These are phyloP conservation scores for Heliconius erato DNA, from an alignment of 2,888 invertebrate genomes.

Conservation along the genomic window DNA sequence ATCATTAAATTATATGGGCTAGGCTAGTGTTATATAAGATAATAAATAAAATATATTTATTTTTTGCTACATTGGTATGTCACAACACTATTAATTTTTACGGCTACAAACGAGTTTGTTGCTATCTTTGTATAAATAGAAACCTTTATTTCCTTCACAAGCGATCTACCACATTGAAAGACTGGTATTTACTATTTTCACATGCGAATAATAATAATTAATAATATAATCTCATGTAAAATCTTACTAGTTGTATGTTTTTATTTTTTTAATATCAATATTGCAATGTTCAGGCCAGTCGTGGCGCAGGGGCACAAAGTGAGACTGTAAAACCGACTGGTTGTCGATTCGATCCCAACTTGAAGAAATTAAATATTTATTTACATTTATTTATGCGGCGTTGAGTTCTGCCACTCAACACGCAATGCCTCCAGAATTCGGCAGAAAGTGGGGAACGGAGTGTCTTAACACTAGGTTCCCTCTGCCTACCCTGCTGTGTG, in stretches of 20 bases:
- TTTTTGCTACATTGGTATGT: slow-evolving; percentile 7
- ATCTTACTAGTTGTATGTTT: no score
- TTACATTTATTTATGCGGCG: no score
- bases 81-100: slow-evolving; percentile 28
- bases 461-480: no score
- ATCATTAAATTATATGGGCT: neutral
- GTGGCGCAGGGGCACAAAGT: no score
- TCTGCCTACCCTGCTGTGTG: no score
- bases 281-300: neutral
- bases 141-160: slow-evolving; percentile 12
- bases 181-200: neutral
- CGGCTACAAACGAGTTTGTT: slow-evolving; percentile 22
- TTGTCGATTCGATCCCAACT: no score
- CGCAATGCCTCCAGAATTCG: no score
- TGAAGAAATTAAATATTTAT: no score
- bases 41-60: slow-evolving; percentile 6
- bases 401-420: no score
- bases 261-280: neutral
- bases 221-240: neutral
- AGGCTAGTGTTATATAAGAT: neutral
- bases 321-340: no score
- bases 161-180: neutral
- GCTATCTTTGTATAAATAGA: slow-evolving; percentile 24
- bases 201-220: neutral
- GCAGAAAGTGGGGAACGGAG: no score